Conservation (phyloP, 2,888 invertebrate species). For the Polydrusus pterygomalis region DNA sequence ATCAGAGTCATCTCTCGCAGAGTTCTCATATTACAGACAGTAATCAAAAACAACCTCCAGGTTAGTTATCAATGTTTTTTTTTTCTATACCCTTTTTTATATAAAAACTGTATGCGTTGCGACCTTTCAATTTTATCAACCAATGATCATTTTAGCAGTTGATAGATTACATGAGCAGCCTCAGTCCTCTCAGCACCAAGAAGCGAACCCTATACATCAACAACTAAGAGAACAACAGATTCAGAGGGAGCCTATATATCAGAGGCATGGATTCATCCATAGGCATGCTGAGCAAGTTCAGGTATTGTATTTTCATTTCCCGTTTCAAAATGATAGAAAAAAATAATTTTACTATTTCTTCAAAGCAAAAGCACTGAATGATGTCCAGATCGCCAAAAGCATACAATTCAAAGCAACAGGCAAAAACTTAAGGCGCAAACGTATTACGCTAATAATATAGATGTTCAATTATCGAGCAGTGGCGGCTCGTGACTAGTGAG, state of each 20-base stretch:
- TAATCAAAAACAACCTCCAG: slow-evolving; percentile 27
- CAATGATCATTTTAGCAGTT: neutral
- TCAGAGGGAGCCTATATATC: slow-evolving; percentile 65
- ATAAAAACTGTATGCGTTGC: no score
- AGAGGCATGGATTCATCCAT: slow-evolving; percentile 69
- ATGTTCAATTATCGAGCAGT: no score
- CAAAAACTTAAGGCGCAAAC: neutral
- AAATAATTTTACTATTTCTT: no score
- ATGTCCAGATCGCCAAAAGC: no score
- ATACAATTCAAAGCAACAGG: no score
- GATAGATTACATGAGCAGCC: slow-evolving; percentile 64
- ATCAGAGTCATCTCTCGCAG: slow-evolving; percentile 49
- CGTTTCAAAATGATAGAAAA: neutral
- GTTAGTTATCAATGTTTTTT: slow-evolving; percentile 11
- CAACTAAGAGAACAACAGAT: slow-evolving; percentile 56
- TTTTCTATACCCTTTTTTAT: neutral
- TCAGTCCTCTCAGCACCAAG: slow-evolving; percentile 39
- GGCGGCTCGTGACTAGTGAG: no score
- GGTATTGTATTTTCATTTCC: slow-evolving; percentile 55
- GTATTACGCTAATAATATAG: no score
- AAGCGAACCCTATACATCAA: slow-evolving; percentile 28
- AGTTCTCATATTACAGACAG: slow-evolving; percentile 43
- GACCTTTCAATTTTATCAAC: no score
- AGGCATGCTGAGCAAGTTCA: slow-evolving; percentile 71
- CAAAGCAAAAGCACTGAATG: no score